These are phyloP conservation scores for Epinephelus malabaricus DNA, from an alignment of 2,797 vertebrate species.

Conservation along the genomic window DNA sequence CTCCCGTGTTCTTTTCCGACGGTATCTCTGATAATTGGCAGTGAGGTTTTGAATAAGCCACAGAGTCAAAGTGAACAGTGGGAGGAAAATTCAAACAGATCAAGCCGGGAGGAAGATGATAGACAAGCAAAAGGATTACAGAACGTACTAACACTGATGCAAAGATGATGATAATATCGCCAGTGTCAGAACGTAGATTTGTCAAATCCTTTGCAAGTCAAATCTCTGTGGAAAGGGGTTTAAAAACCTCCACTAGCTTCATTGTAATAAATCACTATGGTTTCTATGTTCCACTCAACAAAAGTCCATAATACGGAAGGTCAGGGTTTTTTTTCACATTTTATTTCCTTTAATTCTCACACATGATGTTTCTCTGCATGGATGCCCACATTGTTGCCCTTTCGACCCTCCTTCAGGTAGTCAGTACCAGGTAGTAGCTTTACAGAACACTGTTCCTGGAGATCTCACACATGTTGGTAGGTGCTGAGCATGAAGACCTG, in stretches of 20 bases:
- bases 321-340: too few species aligned
- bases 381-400: too few species aligned
- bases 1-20: conserved; percentile 19
- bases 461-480: too few species aligned
- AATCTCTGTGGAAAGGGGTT: conserved; percentile 23
- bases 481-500: too few species aligned
- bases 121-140: conserved; percentile 53
- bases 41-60: conserved; percentile 39
- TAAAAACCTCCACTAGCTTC: not conserved
- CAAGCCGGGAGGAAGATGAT: conserved; percentile 41
- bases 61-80: conserved; percentile 48
- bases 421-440: too few species aligned
- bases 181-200: conserved; percentile 33
- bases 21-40: conserved; percentile 50
- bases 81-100: conserved; percentile 54
- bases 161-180: conserved; percentile 44
- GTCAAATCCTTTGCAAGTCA: conserved; percentile 41
- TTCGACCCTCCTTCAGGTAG: too few species aligned
- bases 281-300: not conserved
- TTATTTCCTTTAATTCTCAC: too few species aligned
- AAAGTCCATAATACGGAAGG: not conserved
- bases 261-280: conserved; percentile 3
- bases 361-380: too few species aligned
- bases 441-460: too few species aligned
- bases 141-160: conserved; percentile 38